Percentiles rank a stretch among this genome's conserved stretches.
Evolutionary conservation across 1,140 invertebrate species (phyloP).

Genomic region (Papilio helenus): DNA sequence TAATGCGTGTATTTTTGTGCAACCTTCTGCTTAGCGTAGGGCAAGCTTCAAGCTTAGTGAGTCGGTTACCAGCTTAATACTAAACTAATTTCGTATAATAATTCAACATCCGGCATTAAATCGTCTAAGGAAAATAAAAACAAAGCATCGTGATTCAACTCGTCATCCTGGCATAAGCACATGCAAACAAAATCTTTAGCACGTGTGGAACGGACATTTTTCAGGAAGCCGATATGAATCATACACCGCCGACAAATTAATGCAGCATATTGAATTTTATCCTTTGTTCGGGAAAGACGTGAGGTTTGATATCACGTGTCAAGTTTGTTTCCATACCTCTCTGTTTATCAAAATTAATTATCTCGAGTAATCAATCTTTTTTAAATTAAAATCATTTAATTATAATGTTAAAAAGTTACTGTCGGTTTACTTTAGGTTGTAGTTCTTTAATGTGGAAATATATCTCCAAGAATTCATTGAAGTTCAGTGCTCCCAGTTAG

Average conservation of each 20-base stretch:
- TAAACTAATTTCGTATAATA: not conserved
- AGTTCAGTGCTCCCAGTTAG: conserved; percentile 50
- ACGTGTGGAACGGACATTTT: conserved; percentile 55
- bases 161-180: conserved; percentile 26
- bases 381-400: too few relatives aligned
- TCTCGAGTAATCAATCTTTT: too few relatives aligned
- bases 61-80: too few relatives aligned
- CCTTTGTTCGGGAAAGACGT: conserved; percentile 28
- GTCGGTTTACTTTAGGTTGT: too few relatives aligned
- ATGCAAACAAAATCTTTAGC: conserved; percentile 44
- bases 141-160: conserved; percentile 13
- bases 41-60: too few relatives aligned
- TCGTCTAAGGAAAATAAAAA: not conserved
- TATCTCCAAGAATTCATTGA: conserved; percentile 30
- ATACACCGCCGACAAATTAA: conserved; percentile 51
- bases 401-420: too few relatives aligned
- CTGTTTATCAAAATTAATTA: not conserved
- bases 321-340: not conserved
- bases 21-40: too few relatives aligned
- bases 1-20: too few relatives aligned
- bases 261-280: conserved; percentile 41
- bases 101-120: conserved; percentile 14
- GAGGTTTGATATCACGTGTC: conserved; percentile 6
- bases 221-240: conserved; percentile 51
- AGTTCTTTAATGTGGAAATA: not conserved